Evolutionary conservation across 2,797 vertebrate species (phyloP).

Genomic region (Chiroxiphia lanceolata): DNA sequence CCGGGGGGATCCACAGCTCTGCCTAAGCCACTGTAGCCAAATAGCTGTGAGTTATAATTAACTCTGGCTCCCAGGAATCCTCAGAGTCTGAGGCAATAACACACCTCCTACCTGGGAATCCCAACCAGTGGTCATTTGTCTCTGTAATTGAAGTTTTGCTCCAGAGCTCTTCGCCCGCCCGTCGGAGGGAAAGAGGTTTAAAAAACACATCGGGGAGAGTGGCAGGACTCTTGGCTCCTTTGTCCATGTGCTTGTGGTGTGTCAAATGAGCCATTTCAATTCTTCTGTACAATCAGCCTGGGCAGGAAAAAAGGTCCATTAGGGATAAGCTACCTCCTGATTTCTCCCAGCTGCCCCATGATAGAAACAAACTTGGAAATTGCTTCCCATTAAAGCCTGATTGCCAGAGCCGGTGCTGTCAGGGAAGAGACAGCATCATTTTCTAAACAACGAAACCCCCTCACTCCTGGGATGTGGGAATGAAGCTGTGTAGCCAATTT

Average conservation of each 20-base stretch:
- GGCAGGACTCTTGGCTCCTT: neutral
- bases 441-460: neutral
- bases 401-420: neutral
- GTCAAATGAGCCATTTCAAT: neutral
- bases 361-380: neutral
- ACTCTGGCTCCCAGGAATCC: neutral
- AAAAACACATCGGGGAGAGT: neutral
- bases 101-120: neutral
- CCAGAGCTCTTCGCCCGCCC: neutral
- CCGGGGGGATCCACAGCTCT: neutral
- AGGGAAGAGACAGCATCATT: neutral
- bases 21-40: neutral
- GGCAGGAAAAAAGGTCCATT: neutral
- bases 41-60: neutral
- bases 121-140: neutral
- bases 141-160: neutral
- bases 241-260: fast-evolving
- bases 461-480: neutral
- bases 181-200: neutral
- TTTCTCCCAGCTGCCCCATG: neutral
- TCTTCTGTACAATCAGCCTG: neutral
- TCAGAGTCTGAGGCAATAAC: neutral
- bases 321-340: neutral
- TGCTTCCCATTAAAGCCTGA: neutral
- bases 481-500: neutral